A percentile compares a stretch with the other conserved stretches of the same genome.
phyloP scores from a whole-genome alignment of 2,888 invertebrate genomes.

The Plebejus anna region DNA sequence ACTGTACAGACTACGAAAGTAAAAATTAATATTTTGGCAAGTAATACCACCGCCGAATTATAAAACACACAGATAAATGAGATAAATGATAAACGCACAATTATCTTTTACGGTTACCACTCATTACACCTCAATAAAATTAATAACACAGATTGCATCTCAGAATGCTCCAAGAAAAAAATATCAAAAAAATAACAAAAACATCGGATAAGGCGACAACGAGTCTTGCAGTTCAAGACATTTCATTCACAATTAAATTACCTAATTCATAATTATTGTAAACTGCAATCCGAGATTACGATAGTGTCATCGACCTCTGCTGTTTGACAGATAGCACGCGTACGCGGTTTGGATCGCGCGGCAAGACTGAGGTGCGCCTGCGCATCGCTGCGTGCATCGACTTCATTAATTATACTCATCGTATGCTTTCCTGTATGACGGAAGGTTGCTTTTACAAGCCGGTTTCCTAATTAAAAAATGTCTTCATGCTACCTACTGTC shows the following conservation, averaged over 20 bases:
- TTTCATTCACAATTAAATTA: slow-evolving; percentile 4
- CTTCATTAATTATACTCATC: slow-evolving; percentile 69
- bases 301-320: slow-evolving; percentile 40
- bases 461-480: slow-evolving; percentile 76
- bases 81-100: background rate
- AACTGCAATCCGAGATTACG: slow-evolving; percentile 31
- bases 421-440: slow-evolving; percentile 76
- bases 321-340: slow-evolving; percentile 36
- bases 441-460: slow-evolving; percentile 74
- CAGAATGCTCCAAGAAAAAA: background rate
- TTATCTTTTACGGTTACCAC: background rate
- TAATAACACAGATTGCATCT: slow-evolving; percentile 4
- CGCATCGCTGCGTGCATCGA: slow-evolving; percentile 48
- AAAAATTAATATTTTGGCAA: background rate
- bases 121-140: slow-evolving; percentile 14
- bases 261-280: slow-evolving; percentile 32
- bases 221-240: background rate
- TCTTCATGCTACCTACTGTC: slow-evolving; percentile 47
- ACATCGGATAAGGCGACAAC: background rate
- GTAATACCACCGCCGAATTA: background rate
- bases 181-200: background rate
- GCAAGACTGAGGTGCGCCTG: slow-evolving; percentile 61
- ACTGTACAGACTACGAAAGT: no score
- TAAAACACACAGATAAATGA: background rate
- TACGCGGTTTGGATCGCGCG: slow-evolving; percentile 59